phyloP scores from a whole-genome alignment of 2,888 invertebrate species.

The Hyppa rectilinea region DNA sequence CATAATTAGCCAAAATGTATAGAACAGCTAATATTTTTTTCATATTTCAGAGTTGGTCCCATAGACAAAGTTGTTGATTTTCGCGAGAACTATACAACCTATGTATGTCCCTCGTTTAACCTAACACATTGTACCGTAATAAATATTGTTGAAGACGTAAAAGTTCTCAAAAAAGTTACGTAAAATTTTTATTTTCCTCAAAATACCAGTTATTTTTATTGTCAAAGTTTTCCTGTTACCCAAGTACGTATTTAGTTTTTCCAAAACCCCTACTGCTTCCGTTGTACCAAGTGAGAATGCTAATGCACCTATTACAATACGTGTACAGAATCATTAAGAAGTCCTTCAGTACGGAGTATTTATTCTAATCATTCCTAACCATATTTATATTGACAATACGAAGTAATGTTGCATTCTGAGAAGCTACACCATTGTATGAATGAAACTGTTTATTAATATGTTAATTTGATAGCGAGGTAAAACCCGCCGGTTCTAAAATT shows the following conservation, averaged over 20 bases:
- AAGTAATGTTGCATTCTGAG: conserved; percentile 30
- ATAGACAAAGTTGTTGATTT: no score
- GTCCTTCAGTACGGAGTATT: conserved; percentile 26
- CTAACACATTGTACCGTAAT: no score
- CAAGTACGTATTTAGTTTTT: conserved; percentile 42
- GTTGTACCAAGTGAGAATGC: conserved; percentile 31
- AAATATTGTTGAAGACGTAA: not conserved
- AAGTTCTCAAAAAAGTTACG: not conserved
- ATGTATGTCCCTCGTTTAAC: no score
- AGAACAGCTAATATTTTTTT: no score
- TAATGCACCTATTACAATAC: conserved; percentile 23
- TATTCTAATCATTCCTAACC: conserved; percentile 23
- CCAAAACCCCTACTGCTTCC: conserved; percentile 23
- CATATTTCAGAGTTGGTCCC: no score
- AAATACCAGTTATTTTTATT: conserved; percentile 1
- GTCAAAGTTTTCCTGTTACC: conserved; percentile 40
- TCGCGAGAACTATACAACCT: no score
- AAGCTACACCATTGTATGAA: conserved; percentile 28
- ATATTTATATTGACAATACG: conserved; percentile 12
- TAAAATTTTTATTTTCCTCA: conserved; percentile 1
- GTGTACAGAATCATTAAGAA: conserved; percentile 25
- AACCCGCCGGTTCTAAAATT: conserved; percentile 39
- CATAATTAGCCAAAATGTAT: no score
- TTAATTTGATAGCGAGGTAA: conserved; percentile 44
- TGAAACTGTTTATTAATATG: conserved; percentile 38